Base-by-base conservation (phyloP, 1,140 invertebrate species). In the Zaprionus inermis region DNA sequence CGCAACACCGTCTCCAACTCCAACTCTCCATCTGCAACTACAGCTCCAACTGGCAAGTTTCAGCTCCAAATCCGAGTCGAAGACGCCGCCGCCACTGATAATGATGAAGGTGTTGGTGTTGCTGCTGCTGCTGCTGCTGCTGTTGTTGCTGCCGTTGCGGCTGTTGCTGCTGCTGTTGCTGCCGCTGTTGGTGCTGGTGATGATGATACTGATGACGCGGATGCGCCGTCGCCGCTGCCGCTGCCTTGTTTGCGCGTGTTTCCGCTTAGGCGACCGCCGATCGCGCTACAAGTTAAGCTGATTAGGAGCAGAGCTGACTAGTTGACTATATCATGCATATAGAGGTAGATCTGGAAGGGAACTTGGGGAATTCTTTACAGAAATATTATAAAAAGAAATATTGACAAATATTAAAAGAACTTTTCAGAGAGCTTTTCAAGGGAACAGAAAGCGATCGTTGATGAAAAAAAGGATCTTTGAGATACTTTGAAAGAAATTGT, bases 31-130 rank as follows among this genome's bases (percentile, higher is more conserved):
- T 16, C 32, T 55, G 6, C 20, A 28, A 20, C 52, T 44, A 14
- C 22, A 60, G 36, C 16, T 51, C 32, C 20, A 64, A 28, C 34
- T 64, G 18, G 30, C 32, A 56, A 49, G 30, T 16, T 51, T 22
- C 18, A 70, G 16, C 54, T 36, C 51, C 52, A 72, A 72, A 61
- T 65, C 34, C 38, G 34, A 78, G 64, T 68, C 41, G 72, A 65
- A 71, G 61, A 64, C 67, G 68, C 55, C 67, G 67, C 76, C 76
- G 81, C 52, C 70, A 36, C 78, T 74, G 83, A 83, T 84, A 88
- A 89, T 89, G 80, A 89, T 88, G 83, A 88, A 88, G 83, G 83
- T 88, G 83, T 86, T 86, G 82, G 76, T 81, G 63, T 64, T 64
- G 49, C 5, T 36, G 61, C 41, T 64, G 46, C 6, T 56, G 46